Base-by-base conservation (phyloP, 64 coral and sea anemone genomes). In the Montipora cactus region DNA sequence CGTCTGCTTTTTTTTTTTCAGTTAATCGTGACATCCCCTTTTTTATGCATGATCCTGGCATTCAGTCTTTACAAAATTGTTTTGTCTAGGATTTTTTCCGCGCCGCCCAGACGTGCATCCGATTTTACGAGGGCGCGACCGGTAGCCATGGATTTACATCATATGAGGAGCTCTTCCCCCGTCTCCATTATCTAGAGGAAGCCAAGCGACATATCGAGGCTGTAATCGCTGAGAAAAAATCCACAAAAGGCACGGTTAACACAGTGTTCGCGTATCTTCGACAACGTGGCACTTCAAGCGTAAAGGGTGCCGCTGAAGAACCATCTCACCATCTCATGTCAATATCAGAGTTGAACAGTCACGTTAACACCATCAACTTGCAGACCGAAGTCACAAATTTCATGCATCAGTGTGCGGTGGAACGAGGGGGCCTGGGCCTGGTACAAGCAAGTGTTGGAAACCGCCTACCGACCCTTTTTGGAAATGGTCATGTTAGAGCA, bases 381-480 rank as follows among this genome's bases (percentile, higher is more conserved):
- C 98, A 99, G 76, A 90, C 94, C 20, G 98, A 99, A 75, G 95
- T 99, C 5, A 99, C 98, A 14, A 87, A 90, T n/a, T 99, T 99
- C 47, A 89, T 99, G 10, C 92, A 99, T 71, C 94, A 90, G 74
- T 99, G 92, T 81, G 77, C 92, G 14, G 81, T 79, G 44, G 95
- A 96, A 62, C 81, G 94, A 50, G 79, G 88, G 47, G 94, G 90
- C 5, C 66, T 75, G 19, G 83, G 85, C 10, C 70, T 89, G n/a
- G 75, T 94, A 0, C 68, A 67, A 49, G 89, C 85, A 1, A 90
- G 55, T 47, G 92, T 75, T 12, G 92, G 88, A 3, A 70, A 52
- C 20, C 90, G 79, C 59, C 49, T 99, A 5, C 92, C 95, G 1
- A 99, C 98, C 8, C 74, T 99, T 4, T 99, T 99, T 92, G 98